Evolutionary conservation across 2,888 invertebrate genomes (phyloP).

Genomic region (Caradrina kadenii): DNA sequence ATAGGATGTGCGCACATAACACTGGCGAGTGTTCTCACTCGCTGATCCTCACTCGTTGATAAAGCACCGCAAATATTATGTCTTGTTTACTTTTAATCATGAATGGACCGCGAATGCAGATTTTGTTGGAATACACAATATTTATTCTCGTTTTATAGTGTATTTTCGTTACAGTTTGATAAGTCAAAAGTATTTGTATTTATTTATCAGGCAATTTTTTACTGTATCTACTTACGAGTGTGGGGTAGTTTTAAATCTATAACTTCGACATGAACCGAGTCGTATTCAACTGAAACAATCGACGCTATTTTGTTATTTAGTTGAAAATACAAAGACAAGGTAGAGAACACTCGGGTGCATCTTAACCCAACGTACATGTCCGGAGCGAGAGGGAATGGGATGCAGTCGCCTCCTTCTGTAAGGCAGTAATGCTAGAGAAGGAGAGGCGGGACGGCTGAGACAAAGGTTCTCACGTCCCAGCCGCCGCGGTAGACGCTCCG

Average conservation of each 20-base stretch:
- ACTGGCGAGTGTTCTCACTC: constrained; percentile 32
- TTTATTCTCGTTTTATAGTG: constrained; percentile 15
- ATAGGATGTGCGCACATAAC: constrained; percentile 18
- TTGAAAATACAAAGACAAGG: too few species aligned
- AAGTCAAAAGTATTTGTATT: not conserved
- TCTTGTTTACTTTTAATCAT: constrained; percentile 58
- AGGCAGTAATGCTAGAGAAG: too few species aligned
- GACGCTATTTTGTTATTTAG: too few species aligned
- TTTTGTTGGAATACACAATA: constrained; percentile 10
- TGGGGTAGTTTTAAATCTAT: not conserved
- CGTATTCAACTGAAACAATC: too few species aligned
- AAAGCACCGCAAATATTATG: constrained; percentile 49
- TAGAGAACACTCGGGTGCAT: too few species aligned
- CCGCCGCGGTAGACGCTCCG: too few species aligned
- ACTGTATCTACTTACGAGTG: too few species aligned
- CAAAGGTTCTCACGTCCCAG: too few species aligned
- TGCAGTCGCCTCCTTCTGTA: too few species aligned
- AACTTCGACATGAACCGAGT: not conserved
- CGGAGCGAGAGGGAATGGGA: too few species aligned
- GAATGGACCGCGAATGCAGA: constrained; percentile 32
- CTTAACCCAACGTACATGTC: not conserved
- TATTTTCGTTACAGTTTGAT: constrained; percentile 3
- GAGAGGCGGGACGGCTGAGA: too few species aligned
- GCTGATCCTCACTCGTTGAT: constrained; percentile 51
- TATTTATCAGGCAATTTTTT: too few species aligned